Percentiles rank a stretch among this genome's conserved stretches.
Conservation (phyloP, 2,888 invertebrate genomes). For the Brachyptera risi region DNA sequence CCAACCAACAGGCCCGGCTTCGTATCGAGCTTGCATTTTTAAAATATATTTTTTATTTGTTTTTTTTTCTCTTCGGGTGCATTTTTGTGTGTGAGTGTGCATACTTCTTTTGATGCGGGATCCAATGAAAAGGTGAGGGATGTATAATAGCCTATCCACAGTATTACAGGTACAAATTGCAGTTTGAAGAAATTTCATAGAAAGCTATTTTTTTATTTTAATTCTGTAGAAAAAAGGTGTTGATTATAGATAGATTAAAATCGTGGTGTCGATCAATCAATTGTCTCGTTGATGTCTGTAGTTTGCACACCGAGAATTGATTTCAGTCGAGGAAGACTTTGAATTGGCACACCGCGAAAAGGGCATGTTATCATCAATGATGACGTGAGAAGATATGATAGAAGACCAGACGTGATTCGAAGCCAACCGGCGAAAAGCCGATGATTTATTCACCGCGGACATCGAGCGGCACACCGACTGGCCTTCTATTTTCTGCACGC, state of each 20-base stretch:
- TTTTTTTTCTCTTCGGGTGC: neutral
- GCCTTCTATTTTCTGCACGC: neutral
- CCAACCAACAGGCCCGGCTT: constrained; percentile 5
- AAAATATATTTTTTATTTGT: neutral
- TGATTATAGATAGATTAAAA: neutral
- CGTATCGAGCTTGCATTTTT: constrained; percentile 14
- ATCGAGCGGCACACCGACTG: neutral
- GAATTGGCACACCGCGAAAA: no score
- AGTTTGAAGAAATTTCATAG: neutral
- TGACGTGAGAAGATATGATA: no score
- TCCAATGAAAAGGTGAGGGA: no score
- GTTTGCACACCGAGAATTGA: no score
- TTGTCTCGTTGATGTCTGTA: no score
- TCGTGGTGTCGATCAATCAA: neutral
- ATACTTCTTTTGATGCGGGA: no score
- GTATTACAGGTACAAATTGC: neutral
- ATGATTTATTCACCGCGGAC: neutral
- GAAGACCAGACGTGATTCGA: neutral
- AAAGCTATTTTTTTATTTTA: neutral
- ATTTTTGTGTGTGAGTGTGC: neutral
- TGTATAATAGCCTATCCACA: neutral
- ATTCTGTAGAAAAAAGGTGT: neutral
- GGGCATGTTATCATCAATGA: no score
- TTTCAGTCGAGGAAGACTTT: no score
- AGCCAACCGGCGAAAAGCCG: neutral